These are phyloP conservation scores for Cladopsammia gracilis DNA, from an alignment of 64 coral and sea anemone species.

Conservation along the genomic window DNA sequence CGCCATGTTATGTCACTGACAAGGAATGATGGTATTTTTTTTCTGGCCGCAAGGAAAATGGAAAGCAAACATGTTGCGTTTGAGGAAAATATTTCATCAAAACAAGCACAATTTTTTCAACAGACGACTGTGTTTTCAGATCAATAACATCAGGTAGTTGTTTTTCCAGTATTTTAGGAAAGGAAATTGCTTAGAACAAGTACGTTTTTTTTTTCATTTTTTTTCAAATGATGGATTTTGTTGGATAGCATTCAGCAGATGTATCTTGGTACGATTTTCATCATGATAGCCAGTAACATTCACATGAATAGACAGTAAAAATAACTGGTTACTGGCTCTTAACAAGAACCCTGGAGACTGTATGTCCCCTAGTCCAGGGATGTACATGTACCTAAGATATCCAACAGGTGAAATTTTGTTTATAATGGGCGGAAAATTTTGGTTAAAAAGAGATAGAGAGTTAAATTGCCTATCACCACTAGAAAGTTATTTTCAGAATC, in stretches of 20 bases:
- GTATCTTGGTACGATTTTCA: not conserved
- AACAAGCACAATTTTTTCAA: not conserved
- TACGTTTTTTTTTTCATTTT: too few species aligned
- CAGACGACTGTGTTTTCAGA: not conserved
- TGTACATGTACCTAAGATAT: too few species aligned
- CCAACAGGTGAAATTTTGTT: too few species aligned
- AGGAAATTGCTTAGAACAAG: too few species aligned
- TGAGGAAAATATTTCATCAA: not conserved
- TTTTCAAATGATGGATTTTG: too few species aligned
- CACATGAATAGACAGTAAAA: not conserved
- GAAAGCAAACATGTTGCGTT: not conserved
- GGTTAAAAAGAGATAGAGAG: too few species aligned
- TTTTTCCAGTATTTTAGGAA: not conserved
- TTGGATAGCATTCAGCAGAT: not conserved
- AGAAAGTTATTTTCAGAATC: too few species aligned
- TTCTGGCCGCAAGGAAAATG: not conserved
- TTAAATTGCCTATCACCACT: too few species aligned
- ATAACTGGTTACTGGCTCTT: slow-evolving; percentile 3
- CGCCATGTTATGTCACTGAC: too few species aligned
- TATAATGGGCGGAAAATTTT: too few species aligned
- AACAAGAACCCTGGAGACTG: not conserved
- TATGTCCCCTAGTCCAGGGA: too few species aligned
- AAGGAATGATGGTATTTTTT: too few species aligned
- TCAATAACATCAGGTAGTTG: not conserved
- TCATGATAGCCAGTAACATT: not conserved